Evolutionary conservation across 1,140 invertebrate species (phyloP), one percentile per base, ranked within the genome.

Genomic region (Latrodectus geometricus): DNA sequence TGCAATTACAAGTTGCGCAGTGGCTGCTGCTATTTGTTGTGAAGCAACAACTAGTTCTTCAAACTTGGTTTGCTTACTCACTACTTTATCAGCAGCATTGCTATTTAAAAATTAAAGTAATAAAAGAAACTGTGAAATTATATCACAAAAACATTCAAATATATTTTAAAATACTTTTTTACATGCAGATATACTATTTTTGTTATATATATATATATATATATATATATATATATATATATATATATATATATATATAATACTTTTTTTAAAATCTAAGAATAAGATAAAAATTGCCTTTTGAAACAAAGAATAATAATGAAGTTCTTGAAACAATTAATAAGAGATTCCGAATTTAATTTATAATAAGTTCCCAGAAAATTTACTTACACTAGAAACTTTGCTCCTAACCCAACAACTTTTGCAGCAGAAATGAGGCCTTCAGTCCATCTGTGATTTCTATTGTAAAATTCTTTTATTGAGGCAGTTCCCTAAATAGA

Each of bases 371-470:
- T 61, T 17, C 17, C 11, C 11, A 61, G 54, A 2, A 61, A 61
- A 61, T n/a, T 23, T 21, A 94, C 94, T 94, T 93, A 97, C 96
- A 99, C 93, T 35, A 99, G 92, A 89, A 98, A 94, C 90, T 97
- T 97, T 35, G 98, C 98, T 75, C 96, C 97, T 90, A 97, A 95
- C 0, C 97, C 99, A 14, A 99, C 97, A 52, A 97, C 95, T 91
- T 99, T 99, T 0, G 98, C 97, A 21, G 98, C 99, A 52, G 98
- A 99, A 88, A 99, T 96, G 17, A 99, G 93, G 12, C 98, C 99
- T 92, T 99, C 97, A 11, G 89, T 89, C 89, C 89, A 90, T 90
- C 98, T 95, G 91, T 99, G 97, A 92, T 99, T 99, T 89, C 97
- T 93, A 91, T 99, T 97, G 91, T 99, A 99, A 92, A 99, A 99